Conservation (phyloP, 2,113 vertebrate species). For the Menura novaehollandiae region DNA sequence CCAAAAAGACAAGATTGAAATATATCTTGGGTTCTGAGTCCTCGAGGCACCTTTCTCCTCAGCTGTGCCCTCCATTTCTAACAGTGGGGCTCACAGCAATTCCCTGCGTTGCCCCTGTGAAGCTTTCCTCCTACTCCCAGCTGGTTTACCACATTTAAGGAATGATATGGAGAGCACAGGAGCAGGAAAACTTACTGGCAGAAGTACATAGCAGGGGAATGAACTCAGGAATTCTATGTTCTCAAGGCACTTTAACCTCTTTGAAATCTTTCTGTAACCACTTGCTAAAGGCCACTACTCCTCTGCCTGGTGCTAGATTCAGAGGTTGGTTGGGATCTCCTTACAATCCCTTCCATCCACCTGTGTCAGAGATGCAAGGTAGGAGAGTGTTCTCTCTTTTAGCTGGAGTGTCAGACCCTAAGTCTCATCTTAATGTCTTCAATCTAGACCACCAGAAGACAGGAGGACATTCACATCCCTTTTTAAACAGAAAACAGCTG, state of each 20-base stretch:
- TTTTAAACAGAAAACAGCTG: neutral
- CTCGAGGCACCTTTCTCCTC: neutral
- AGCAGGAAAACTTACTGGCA: neutral
- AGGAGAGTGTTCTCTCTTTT: neutral
- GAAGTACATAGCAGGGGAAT: neutral
- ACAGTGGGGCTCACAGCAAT: neutral
- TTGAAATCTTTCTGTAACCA: neutral
- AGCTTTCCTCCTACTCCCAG: neutral
- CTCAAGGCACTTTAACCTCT: neutral
- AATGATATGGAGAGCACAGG: rapidly evolving
- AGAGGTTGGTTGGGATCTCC: neutral
- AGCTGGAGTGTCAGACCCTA: neutral
- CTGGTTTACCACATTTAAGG: neutral
- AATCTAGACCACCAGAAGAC: neutral
- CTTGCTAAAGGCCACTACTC: neutral
- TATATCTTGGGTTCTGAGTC: neutral
- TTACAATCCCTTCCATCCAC: neutral
- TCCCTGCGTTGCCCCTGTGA: neutral
- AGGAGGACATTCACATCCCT: neutral
- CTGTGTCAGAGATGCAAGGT: neutral
- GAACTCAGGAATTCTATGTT: neutral
- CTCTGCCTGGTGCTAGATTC: neutral
- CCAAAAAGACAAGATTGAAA: neutral
- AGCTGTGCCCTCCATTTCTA: neutral
- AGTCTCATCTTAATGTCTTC: neutral